Evolutionary conservation across 2,888 invertebrate genomes (phyloP), one percentile per base, ranked within the genome.

Genomic region (Boloria euphrosyne): DNA sequence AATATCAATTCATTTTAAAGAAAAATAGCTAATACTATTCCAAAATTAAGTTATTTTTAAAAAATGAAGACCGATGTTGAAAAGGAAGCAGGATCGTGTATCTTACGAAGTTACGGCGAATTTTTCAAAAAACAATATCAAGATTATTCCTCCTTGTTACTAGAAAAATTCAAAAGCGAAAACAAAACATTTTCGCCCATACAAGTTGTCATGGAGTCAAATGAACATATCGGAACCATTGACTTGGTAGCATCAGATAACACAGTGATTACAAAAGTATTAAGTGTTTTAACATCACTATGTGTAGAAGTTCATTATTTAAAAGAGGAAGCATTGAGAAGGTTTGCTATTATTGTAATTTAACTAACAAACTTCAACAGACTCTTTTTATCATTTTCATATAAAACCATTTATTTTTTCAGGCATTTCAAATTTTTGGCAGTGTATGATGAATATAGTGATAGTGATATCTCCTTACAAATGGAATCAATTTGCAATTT

Each of bases 191-290:
- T 80, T 75, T 76, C 81, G 60, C 88, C 89, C 1, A 82, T 91
- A 71, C 83, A 87, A 81, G 79, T 89, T 50, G 72, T 75, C 44
- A 81, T 89, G 78, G 75, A 75, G 51, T 93, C 94, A 2, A 90
- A 85, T 72, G 97, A 97, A 85, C 93, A 94, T 72, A 90, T 95
- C 14, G 90, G 94, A 4, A 83, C 96, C 44, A 87, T 95, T 44
- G 94, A 96, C 72, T 84, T 98, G 68, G 94, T 96, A 13, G 95
- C 96, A 72, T 96, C 97, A 27, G 97, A 98, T 84, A 97, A 97
- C 80, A 96, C 95, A 79, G 89, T 95, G 58, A 93, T 98, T 75
- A 95, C 95, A 46, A 95, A 96, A 87, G 93, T 97, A 54, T 89
- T 98, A 10, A 94, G 96, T 51, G 96, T 97, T 0, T 93, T 98